A percentile compares a stretch with the other conserved stretches of the same genome.
Conservation (phyloP, 2,888 invertebrate genomes). For the Macrostomum cliftonense region DNA sequence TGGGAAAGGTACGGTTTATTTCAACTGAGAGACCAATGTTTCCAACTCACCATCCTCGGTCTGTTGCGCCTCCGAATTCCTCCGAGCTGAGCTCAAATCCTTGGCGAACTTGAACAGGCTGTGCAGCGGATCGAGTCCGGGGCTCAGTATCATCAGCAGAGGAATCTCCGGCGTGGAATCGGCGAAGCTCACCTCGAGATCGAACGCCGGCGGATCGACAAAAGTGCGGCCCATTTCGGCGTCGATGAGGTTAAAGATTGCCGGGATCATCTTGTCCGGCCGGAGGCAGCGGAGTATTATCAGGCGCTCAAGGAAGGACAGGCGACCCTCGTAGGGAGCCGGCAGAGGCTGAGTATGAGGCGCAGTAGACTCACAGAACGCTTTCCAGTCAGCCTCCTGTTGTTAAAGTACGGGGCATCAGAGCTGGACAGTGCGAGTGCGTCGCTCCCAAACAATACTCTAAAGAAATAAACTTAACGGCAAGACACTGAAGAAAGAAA, state of each 20-base stretch:
- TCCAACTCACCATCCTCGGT: not conserved
- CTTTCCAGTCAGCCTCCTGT: conserved; percentile 48
- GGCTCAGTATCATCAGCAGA: conserved; percentile 35
- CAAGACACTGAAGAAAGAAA: too few relatives aligned
- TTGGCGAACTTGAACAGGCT: conserved; percentile 33
- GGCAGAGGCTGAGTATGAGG: conserved; percentile 54
- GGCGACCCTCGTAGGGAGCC: conserved; percentile 45
- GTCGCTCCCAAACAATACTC: too few relatives aligned
- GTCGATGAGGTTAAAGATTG: conserved; percentile 29
- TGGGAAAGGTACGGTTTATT: too few relatives aligned
- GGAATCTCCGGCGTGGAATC: conserved; percentile 31
- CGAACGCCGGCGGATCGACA: conserved; percentile 35
- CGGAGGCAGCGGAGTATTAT: conserved; percentile 40
- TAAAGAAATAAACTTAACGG: too few relatives aligned
- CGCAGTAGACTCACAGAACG: conserved; percentile 54
- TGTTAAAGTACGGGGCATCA: too few relatives aligned
- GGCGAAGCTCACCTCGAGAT: conserved; percentile 29
- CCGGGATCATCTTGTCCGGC: conserved; percentile 35
- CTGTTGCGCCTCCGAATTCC: not conserved
- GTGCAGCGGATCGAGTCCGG: conserved; percentile 36
- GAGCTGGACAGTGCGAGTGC: too few relatives aligned
- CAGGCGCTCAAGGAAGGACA: conserved; percentile 49
- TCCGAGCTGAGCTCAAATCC: conserved; percentile 22
- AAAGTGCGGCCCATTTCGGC: conserved; percentile 28
- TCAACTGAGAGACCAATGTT: too few relatives aligned